Evolutionary conservation across 2,113 vertebrate species (phyloP), one percentile per base, ranked within the genome.

Genomic region (Otis tarda): DNA sequence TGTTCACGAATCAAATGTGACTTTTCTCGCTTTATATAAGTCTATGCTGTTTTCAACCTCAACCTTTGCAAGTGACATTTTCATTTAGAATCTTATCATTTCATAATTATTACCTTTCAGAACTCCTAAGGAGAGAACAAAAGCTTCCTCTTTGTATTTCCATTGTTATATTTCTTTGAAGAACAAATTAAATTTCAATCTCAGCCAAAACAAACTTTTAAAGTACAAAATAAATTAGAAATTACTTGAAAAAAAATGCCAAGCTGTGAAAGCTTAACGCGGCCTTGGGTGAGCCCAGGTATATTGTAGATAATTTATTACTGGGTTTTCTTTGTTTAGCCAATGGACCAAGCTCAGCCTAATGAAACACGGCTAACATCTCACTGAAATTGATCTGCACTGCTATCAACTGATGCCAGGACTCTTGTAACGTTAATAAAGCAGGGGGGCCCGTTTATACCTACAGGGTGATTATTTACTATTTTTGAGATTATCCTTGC

Each of bases 51-150:
- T 98, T 96, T 95, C 98, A 98, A 97, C 97, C 96, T 97, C 98
- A 98, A 98, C 98, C 97, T 98, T 98, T 98, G 89, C 94, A 69
- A 97, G 96, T 30, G 96, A 98, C 97, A 98, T 98, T 98, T 98
- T 98, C 98, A 98, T 98, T 98, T 98, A 97, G 97, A 97, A 96
- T 98, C 95, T 98, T 98, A 98, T 98, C 98, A 97, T 97, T 98
- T 97, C 95, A 95, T 98, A 98, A 98, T 98, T 98, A 98, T 98
- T 98, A 98, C 98, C 97, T 98, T 98, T 97, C 97, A 97, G 97
- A 97, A 97, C 97, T 98, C 97, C 95, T 92, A 95, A 97, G 94
- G 97, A 98, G 95, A 71, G 94, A 98, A 97, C 94, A 98, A 98
- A 98, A 97, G 95, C 96, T 97, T 98, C 97, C 94, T 96, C 96